Percentiles rank a stretch among this genome's conserved stretches.
Conservation (phyloP, 2,888 invertebrate species). For the Epirrhoe alternata region DNA sequence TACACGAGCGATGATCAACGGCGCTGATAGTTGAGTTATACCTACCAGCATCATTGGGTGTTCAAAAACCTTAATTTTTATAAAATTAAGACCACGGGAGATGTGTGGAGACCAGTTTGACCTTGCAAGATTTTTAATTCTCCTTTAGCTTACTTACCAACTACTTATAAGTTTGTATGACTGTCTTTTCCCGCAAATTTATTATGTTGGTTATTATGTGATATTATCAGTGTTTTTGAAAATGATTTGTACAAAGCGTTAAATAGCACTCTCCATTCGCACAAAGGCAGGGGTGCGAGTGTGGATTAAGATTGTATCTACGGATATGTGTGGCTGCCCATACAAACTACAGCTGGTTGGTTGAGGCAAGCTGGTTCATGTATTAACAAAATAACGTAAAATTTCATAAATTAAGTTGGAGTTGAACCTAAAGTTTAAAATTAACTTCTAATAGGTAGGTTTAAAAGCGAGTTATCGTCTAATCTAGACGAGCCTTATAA, state of each 20-base stretch:
- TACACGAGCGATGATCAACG: no score
- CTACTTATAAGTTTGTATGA: slow-evolving; percentile 2
- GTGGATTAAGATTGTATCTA: slow-evolving; percentile 80
- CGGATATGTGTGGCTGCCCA: slow-evolving; percentile 54
- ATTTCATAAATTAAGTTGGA: neutral
- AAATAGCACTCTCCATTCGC: slow-evolving; percentile 48
- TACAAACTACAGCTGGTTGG: slow-evolving; percentile 26
- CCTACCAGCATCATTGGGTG: no score
- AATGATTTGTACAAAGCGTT: slow-evolving; percentile 42
- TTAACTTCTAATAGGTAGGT: no score
- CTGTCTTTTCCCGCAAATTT: slow-evolving; percentile 23
- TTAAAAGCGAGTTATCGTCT: no score
- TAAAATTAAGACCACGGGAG: no score
- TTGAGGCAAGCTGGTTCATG: slow-evolving; percentile 15
- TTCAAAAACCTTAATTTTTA: no score
- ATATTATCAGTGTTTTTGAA: slow-evolving; percentile 33
- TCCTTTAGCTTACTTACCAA: no score
- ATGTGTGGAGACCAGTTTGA: no score
- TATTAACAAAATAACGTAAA: neutral
- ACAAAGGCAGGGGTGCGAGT: slow-evolving; percentile 50
- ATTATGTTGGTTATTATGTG: slow-evolving; percentile 25
- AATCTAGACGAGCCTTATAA: no score
- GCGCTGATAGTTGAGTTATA: no score
- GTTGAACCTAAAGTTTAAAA: no score
- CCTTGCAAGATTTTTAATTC: no score